Base-by-base conservation (phyloP, 2,888 invertebrate genomes). In the Chymomyza fuscimana region DNA sequence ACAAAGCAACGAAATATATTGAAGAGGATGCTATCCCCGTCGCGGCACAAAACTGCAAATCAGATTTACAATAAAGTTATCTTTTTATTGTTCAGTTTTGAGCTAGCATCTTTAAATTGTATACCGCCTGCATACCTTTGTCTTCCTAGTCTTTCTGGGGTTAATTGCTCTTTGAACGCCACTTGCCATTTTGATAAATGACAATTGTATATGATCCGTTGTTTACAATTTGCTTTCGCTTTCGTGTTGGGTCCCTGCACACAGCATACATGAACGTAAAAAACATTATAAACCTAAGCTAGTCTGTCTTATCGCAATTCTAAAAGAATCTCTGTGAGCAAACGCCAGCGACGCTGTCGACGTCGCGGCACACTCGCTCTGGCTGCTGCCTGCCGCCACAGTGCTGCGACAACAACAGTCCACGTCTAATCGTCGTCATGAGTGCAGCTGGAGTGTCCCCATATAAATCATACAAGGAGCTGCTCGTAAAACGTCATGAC, bases 401-500 rank as follows among this genome's bases (percentile, higher is more conserved):
- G 32, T 5, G 32, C 6, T 4, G 25, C 25, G 4, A 25, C 32
- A 32, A 25, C 32, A 32, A 46, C 40, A 46, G 40, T 46, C 12
- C 6, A 3, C 40, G 12, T 19, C 25, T 16, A 19, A n/a, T 19
- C 19, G 25, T 62, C 61, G 67, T 40, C 19, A 64, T 69, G 64
- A 60, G 7, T 40, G 54, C 50, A 59, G 15, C 46, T 77, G 51
- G 15, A 46, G 40, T 46, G 36, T 10, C n/a, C 36, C 1, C 16
- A 60, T 6, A 69, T 5, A 76, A 73, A 4, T 63, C 72, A 16
- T 82, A 79, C 19, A 76, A 75, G 66, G 84, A 87, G 76, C 73
- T 85, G 6, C 5, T 71, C 4, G 54, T 90, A 0, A 73, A 90
- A 36, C 87, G 91, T 74, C 89, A 92, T 66, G 92, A 93, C 71